These are phyloP conservation scores for Pollenia amentaria DNA, from an alignment of 2,888 invertebrate species.

Conservation along the genomic window DNA sequence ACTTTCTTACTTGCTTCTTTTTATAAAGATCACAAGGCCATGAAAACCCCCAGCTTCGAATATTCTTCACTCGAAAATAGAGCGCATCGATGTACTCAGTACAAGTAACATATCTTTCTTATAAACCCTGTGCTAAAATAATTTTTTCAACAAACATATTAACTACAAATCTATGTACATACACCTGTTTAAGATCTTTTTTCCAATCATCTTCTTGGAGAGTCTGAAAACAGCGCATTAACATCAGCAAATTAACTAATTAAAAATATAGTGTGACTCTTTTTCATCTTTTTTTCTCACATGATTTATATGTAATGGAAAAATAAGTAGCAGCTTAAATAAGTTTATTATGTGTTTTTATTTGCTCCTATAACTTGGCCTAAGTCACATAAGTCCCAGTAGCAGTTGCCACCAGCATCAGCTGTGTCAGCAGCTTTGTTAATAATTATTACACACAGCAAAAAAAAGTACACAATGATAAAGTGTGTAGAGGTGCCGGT, in stretches of 20 bases:
- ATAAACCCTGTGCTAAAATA: neutral
- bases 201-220: neutral
- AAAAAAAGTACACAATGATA: neutral
- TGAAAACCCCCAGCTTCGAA: too few species aligned
- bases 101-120: neutral
- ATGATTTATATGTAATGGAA: slow-evolving; percentile 34
- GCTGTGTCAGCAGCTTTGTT: slow-evolving; percentile 21
- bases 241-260: slow-evolving; percentile 11
- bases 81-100: too few species aligned
- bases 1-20: too few species aligned
- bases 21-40: too few species aligned
- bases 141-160: slow-evolving; percentile 1
- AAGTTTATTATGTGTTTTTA: slow-evolving; percentile 32
- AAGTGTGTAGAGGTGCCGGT: neutral
- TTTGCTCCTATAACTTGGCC: neutral
- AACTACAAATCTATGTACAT: slow-evolving; percentile 19
- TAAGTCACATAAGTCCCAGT: neutral
- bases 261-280: slow-evolving; percentile 38
- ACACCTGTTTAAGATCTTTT: slow-evolving; percentile 42
- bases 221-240: slow-evolving; percentile 4
- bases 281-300: slow-evolving; percentile 44
- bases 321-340: slow-evolving; percentile 43
- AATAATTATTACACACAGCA: slow-evolving; percentile 37
- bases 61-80: too few species aligned
- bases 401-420: neutral